phyloP scores from a whole-genome alignment of 2,113 vertebrate genomes.

The Mus musculus region DNA sequence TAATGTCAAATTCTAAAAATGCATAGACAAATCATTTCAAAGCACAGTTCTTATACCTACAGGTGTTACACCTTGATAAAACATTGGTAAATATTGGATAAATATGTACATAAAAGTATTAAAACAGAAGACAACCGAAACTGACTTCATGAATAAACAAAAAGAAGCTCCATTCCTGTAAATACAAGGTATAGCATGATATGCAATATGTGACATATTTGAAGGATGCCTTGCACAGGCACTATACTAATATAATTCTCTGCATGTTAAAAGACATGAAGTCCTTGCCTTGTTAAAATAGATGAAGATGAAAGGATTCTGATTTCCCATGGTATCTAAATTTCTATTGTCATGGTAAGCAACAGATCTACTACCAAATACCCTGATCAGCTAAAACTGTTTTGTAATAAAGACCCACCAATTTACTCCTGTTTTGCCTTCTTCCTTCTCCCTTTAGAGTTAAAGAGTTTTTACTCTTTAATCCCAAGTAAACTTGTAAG shows the following conservation, averaged over 20 bases:
- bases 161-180: not conserved
- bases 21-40: not conserved
- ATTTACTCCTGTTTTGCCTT: not conserved
- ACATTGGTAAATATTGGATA: not conserved
- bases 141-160: not conserved
- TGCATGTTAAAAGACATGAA: too few species aligned
- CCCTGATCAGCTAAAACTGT: too few species aligned
- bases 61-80: not conserved
- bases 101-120: not conserved
- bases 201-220: too few species aligned
- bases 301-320: not conserved
- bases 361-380: not conserved
- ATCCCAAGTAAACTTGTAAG: not conserved
- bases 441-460: not conserved
- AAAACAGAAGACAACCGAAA: not conserved
- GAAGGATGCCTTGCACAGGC: not conserved
- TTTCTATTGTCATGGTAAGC: not conserved
- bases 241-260: too few species aligned
- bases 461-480: not conserved
- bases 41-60: not conserved
- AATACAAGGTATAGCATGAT: fast-evolving
- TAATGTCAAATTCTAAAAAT: not conserved
- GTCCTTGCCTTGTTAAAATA: not conserved
- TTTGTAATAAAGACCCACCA: not conserved
- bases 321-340: not conserved